Evolutionary conservation across 1,140 invertebrate species (phyloP).

Genomic region (Drosophila miranda): DNA sequence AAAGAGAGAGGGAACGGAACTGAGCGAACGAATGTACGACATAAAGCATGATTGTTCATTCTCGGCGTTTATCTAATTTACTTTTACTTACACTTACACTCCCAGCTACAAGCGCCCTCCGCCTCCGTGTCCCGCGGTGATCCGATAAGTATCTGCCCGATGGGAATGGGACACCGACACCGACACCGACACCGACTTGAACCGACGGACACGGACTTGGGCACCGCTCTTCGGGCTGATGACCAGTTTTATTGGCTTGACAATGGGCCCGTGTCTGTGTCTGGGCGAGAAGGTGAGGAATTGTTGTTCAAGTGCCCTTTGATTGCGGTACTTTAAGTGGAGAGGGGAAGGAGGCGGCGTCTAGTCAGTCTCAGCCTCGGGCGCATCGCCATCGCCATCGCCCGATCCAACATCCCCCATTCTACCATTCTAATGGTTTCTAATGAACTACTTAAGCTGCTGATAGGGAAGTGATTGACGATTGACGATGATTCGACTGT

Average conservation of each 20-base stretch:
- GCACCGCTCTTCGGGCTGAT: slow-evolving; percentile 2
- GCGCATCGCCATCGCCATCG: too few relatives aligned
- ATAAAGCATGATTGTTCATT: slow-evolving; percentile 62
- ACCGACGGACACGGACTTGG: slow-evolving; percentile 1
- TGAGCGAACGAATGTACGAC: slow-evolving; percentile 5
- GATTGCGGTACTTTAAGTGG: slow-evolving; percentile 26
- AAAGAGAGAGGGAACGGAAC: not conserved
- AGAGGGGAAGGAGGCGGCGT: slow-evolving; percentile 7
- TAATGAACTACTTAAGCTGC: slow-evolving; percentile 61
- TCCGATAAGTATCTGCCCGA: slow-evolving; percentile 57
- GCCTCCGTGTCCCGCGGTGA: not conserved
- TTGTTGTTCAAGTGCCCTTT: slow-evolving; percentile 56
- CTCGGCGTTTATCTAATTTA: slow-evolving; percentile 77
- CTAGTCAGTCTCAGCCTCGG: slow-evolving; percentile 1
- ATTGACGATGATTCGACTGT: slow-evolving; percentile 33
- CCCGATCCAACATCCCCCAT: too few relatives aligned
- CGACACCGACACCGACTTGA: not conserved
- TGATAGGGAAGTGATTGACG: slow-evolving; percentile 47
- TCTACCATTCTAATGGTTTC: slow-evolving; percentile 56
- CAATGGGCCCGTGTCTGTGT: slow-evolving; percentile 62
- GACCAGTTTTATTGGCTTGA: slow-evolving; percentile 74
- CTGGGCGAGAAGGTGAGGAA: slow-evolving; percentile 53
- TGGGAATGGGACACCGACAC: not conserved
- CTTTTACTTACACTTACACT: slow-evolving; percentile 72
- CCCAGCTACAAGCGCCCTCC: slow-evolving; percentile 59